A percentile compares a stretch with the other conserved stretches of the same genome.
Conservation (phyloP, 2,888 invertebrate genomes). For the Pandemis heparana region DNA sequence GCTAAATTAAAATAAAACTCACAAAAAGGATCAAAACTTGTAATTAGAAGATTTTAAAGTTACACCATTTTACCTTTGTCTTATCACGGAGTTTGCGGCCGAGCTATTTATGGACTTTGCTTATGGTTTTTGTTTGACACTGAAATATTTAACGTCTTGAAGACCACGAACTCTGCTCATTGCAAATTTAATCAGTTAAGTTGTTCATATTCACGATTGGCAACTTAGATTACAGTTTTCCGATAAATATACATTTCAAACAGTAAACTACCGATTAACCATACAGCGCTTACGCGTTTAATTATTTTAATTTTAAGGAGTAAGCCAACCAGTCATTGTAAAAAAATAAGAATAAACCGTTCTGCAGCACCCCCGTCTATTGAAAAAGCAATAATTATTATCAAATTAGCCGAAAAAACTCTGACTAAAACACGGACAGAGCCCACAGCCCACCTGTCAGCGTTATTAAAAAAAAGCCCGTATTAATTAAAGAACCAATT, state of each 20-base stretch:
- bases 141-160: neutral
- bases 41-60: slow-evolving; percentile 38
- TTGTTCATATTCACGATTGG: no score
- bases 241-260: no score
- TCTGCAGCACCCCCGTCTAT: neutral
- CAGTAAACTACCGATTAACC: no score
- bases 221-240: no score
- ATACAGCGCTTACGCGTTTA: no score
- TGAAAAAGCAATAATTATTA: slow-evolving; percentile 7
- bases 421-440: slow-evolving; percentile 1
- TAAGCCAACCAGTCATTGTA: no score
- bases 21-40: slow-evolving; percentile 37
- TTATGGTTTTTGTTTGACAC: slow-evolving; percentile 5
- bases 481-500: slow-evolving; percentile 21
- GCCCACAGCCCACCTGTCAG: neutral
- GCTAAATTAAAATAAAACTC: slow-evolving; percentile 37
- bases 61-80: slow-evolving; percentile 15
- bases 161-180: neutral
- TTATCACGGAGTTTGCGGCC: slow-evolving; percentile 1
- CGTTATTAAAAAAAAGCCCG: neutral
- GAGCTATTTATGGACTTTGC: neutral
- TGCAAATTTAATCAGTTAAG: no score
- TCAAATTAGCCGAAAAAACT: slow-evolving; percentile 10
- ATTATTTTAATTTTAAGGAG: no score
- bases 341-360: no score